Evolutionary conservation across 2,888 invertebrate genomes (phyloP), one percentile per base, ranked within the genome.

Genomic region (Hipparchia semele): DNA sequence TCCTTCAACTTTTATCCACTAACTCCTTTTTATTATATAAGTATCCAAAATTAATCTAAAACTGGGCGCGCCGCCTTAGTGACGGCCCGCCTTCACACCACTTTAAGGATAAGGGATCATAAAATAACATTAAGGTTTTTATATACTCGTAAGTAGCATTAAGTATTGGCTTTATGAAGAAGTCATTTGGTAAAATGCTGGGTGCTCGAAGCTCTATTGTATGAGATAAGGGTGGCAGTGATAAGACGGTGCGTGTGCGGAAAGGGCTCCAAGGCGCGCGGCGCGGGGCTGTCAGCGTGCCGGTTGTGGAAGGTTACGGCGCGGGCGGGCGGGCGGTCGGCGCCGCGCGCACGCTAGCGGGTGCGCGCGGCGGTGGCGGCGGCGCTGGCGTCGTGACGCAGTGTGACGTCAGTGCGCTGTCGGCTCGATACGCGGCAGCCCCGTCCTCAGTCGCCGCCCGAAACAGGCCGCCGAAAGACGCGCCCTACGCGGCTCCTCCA

Each of bases 371-470:
- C 86, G 86, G 79, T 82, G 84, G 84, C 84, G 81, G 87, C 91
- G 90, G 91, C 91, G 92, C 90, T 90, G 90, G 89, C 91, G 90
- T 91, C 90, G 94, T 94, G 94, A 95, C 95, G 95, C 95, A 95
- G 95, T 95, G 95, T 95, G 95, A 95, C 95, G 95, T 95, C 95
- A 95, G 95, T 95, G 95, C 92, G 95, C 95, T 94, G 95, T 94
- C 95, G 95, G 94, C 95, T 95, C 95, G 93, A 94, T 95, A 95
- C 94, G 94, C 91, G 90, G 91, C 92, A 94, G 92, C 91, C 91
- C 94, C 91, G 90, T 89, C 94, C 91, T 90, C 94, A 94, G 94
- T 94, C 94, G 94, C 94, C 93, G 92, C 92, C 91, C 92, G 91
- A 89, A 87, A 86, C 92, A 90, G 91, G 91, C 91, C 91, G 88